Conservation (phyloP, 2,888 invertebrate species). For the Hypercompe scribonia region DNA sequence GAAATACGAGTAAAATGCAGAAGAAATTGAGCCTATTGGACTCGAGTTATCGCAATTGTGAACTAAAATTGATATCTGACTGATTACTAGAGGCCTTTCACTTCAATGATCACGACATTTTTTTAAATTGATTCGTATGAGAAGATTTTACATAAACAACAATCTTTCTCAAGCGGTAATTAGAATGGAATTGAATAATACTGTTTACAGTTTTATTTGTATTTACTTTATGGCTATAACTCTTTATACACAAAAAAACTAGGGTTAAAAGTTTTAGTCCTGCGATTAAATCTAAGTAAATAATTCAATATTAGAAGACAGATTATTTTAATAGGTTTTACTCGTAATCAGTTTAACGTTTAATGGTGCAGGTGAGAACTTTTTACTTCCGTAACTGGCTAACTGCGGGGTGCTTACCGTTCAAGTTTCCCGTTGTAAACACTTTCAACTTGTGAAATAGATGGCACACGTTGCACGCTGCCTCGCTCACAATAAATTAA, state of each 20-base stretch:
- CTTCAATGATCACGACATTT: background rate
- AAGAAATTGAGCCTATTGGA: background rate
- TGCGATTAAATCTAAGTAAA: background rate
- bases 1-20: background rate
- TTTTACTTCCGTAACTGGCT: constrained; percentile 38
- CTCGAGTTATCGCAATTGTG: background rate
- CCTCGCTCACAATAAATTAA: constrained; percentile 33
- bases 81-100: background rate
- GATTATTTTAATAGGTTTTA: constrained; percentile 25
- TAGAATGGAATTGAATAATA: background rate
- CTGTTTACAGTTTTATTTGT: too few species aligned
- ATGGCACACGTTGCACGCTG: constrained; percentile 29
- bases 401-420: constrained; percentile 29
- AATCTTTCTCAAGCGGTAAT: background rate
- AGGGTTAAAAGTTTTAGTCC: background rate
- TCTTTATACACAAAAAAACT: too few species aligned
- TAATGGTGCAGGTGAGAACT: constrained; percentile 29
- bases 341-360: constrained; percentile 27
- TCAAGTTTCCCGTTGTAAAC: constrained; percentile 40
- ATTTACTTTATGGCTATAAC: too few species aligned
- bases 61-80: background rate
- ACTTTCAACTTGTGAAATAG: constrained; percentile 38
- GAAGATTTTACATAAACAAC: background rate
- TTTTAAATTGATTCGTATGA: background rate
- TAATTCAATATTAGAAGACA: background rate